Conservation (phyloP, 2,113 vertebrate species). For the Pomatostomus ruficeps region DNA sequence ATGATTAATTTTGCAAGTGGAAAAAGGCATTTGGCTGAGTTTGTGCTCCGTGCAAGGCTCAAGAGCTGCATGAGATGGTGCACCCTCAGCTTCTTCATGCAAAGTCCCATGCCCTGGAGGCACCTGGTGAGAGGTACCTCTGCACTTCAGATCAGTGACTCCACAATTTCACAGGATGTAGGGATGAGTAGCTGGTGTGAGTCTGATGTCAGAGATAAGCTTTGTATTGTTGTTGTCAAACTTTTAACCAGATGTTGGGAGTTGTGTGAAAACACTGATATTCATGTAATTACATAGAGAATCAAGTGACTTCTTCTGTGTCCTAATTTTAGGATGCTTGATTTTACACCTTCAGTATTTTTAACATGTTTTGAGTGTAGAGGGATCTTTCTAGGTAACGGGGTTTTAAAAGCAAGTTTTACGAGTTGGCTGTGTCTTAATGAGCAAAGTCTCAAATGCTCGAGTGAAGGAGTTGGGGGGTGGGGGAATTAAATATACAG, state of each 20-base stretch:
- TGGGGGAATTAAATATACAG: not conserved
- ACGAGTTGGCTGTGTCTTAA: fast-evolving
- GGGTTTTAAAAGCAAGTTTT: not conserved
- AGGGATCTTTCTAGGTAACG: not conserved
- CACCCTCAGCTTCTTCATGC: fast-evolving
- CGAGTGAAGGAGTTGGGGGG: not conserved
- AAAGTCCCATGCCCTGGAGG: not conserved
- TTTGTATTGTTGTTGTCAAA: not conserved
- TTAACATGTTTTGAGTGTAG: fast-evolving
- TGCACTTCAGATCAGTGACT: not conserved
- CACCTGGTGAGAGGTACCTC: not conserved
- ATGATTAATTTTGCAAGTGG: not conserved
- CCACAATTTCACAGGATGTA: not conserved
- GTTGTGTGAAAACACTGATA: not conserved
- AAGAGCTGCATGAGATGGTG: not conserved
- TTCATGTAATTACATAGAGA: not conserved
- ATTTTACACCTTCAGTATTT: not conserved
- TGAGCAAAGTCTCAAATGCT: not conserved
- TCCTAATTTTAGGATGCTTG: not conserved
- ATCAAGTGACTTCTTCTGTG: not conserved
- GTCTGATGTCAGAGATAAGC: not conserved
- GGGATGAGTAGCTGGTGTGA: not conserved
- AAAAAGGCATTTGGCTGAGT: not conserved
- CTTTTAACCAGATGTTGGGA: not conserved
- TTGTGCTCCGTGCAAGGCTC: not conserved